phyloP scores from a whole-genome alignment of 92 coral and sea anemone genomes.

The Anthopleura xanthogrammica region DNA sequence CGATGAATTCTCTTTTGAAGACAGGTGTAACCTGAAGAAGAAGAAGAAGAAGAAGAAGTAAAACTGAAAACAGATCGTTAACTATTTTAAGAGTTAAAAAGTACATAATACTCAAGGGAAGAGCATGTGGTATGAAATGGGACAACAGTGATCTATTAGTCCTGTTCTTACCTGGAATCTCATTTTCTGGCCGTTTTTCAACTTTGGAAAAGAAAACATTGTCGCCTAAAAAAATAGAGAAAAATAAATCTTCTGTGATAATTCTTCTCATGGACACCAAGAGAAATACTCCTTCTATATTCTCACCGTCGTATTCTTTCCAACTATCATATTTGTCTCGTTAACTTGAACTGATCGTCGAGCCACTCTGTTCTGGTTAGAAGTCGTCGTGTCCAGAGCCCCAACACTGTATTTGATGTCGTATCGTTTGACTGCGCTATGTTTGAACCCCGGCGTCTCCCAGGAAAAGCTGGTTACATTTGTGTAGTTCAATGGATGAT shows the following conservation, averaged over 20 bases:
- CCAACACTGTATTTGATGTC: conserved; percentile 10
- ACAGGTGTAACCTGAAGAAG: conserved; percentile 49
- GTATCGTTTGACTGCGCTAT: conserved; percentile 22
- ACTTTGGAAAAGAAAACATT: conserved; percentile 15
- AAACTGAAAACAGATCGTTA: background rate
- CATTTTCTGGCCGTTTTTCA: conserved; percentile 25
- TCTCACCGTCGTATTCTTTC: conserved; percentile 12
- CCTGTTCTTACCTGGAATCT: conserved; percentile 20
- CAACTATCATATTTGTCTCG: background rate
- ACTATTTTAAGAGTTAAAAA: no score
- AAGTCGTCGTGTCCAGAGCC: background rate
- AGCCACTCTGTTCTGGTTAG: conserved; percentile 3
- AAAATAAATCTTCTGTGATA: background rate
- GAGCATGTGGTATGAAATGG: background rate
- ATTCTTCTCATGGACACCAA: background rate
- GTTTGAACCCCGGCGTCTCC: conserved; percentile 26
- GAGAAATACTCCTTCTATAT: background rate
- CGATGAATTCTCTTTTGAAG: conserved; percentile 30
- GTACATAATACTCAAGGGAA: no score
- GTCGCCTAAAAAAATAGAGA: background rate
- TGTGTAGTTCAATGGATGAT: background rate
- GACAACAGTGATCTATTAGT: no score
- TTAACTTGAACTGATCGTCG: background rate
- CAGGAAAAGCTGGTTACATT: conserved; percentile 7
- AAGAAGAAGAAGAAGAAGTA: background rate